Conservation (phyloP, 92 coral and sea anemone genomes). For the Micromussa lordhowensis region DNA sequence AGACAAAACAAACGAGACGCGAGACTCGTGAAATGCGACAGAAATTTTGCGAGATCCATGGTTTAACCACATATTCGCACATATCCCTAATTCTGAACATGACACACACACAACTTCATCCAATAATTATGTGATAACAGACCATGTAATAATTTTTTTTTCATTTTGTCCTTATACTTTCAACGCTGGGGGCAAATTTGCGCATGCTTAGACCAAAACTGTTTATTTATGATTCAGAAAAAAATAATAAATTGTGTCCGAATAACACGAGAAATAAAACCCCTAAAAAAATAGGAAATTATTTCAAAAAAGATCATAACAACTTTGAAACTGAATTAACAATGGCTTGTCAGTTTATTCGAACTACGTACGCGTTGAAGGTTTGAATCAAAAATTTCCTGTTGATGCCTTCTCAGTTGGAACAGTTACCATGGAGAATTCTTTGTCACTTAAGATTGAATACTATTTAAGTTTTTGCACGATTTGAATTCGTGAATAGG, state of each 20-base stretch:
- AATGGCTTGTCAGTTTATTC: background rate
- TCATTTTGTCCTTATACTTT: background rate
- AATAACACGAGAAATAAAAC: background rate
- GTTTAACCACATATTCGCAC: no score
- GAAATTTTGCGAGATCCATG: no score
- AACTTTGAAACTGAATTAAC: background rate
- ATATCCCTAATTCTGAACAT: background rate
- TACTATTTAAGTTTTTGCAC: background rate
- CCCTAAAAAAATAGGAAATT: background rate
- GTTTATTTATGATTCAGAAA: background rate
- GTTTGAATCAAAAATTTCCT: background rate
- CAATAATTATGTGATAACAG: background rate
- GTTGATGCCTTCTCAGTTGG: background rate
- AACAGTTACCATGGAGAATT: constrained; percentile 18
- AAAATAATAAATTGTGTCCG: background rate
- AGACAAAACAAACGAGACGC: no score
- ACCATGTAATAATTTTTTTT: background rate
- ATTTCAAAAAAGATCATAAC: background rate
- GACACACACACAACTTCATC: background rate
- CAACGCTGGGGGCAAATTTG: background rate
- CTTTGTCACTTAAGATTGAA: background rate
- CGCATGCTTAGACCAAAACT: background rate
- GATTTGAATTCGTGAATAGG: background rate
- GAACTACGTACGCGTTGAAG: background rate
- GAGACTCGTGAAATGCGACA: no score